Evolutionary conservation across 2,113 vertebrate species (phyloP), one percentile per base, ranked within the genome.

Genomic region (Ia io): DNA sequence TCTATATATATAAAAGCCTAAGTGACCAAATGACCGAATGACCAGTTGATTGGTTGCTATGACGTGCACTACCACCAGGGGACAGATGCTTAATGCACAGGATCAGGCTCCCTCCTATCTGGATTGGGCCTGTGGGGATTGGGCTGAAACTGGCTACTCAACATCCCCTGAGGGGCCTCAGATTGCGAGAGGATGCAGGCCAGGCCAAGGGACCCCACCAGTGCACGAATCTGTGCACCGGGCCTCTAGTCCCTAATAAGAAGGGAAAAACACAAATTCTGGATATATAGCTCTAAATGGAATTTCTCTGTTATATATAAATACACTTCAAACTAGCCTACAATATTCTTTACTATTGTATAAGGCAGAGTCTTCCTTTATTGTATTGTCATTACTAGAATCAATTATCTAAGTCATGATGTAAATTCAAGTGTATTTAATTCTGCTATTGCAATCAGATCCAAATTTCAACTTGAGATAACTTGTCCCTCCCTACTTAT

Each of bases 391-490:
- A 90, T 84, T 56, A 78, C 9, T 70, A 65, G 22, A 91, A 56
- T 44, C 35, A 71, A 32, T 73, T 51, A 32, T 79, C 7, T 42
- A 90, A 93, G 2, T 13, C 5, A 85, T 90, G 30, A n/a, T 30
- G 42, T 83, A 94, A 87, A 84, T 65, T 56, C 16, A 70, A 80
- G 4, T 22, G 51, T 85, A 70, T 82, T 65, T 90, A 90, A 51
- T 90, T 84, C 40, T 89, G 1, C 73, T 82, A n/a, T 79, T 90
- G 59, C 12, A 78, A 8, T 9, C 9, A 78, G 11, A 71, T 63
- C 28, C 30, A 92, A 22, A 79, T 85, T 88, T 22, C 28, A 59
- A 3, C 2, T 25, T 40, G 20, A 32, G 20, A 32, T 74, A 74
- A 47, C 14, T 44, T 78, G 22, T 30, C 1, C 11, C 16, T 63